A percentile compares a stretch with the other conserved stretches of the same genome.
Conservation (phyloP, 2,113 vertebrate species). For the Scopus umbretta region DNA sequence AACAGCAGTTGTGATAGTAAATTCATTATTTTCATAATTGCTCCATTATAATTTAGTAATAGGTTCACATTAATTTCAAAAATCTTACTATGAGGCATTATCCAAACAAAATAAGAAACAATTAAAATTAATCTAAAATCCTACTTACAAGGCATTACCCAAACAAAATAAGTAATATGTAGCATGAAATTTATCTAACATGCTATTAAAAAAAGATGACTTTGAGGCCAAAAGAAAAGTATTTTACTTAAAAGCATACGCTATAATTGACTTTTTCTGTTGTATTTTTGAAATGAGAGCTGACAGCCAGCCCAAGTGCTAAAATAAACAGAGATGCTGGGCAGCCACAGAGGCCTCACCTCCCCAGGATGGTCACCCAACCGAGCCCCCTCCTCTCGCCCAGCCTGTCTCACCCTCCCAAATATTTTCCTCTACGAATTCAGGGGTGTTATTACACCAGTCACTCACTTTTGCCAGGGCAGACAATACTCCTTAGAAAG, state of each 20-base stretch:
- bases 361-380: neutral
- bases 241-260: neutral
- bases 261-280: neutral
- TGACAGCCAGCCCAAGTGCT: neutral
- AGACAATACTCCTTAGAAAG: neutral
- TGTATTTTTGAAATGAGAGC: neutral
- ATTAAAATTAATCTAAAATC: slow-evolving; percentile 25
- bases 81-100: neutral
- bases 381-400: neutral
- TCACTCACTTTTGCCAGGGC: neutral
- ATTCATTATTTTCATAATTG: slow-evolving; percentile 42
- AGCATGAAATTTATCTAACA: neutral
- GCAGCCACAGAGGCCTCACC: neutral
- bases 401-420: neutral
- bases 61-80: slow-evolving; percentile 21
- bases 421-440: neutral
- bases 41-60: slow-evolving; percentile 43
- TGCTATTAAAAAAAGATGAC: neutral
- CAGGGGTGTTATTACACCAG: neutral
- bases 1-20: slow-evolving; percentile 23
- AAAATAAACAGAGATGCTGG: neutral
- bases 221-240: neutral
- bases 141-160: neutral
- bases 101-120: slow-evolving; percentile 54
- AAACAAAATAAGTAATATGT: neutral